A percentile compares a stretch with the other conserved stretches of the same genome.
These are phyloP conservation scores for Eleutherodactylus coqui DNA, from an alignment of 2,797 vertebrate genomes.

Conservation along the genomic window DNA sequence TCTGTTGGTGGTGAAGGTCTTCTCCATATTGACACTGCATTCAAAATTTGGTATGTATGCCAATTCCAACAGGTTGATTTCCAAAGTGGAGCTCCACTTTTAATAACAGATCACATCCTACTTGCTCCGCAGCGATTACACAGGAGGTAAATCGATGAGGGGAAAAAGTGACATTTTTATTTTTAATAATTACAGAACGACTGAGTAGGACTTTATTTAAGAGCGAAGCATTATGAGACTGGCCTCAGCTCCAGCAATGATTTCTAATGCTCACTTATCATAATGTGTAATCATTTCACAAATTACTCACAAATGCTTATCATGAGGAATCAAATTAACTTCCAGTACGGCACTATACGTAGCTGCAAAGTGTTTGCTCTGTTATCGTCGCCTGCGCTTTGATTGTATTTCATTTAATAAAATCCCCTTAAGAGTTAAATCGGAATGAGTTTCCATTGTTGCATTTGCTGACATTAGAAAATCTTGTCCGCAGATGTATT, in stretches of 20 bases:
- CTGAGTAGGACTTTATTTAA: slow-evolving; percentile 11
- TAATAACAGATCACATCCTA: not conserved
- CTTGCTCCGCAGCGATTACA: not conserved
- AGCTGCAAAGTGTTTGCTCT: not conserved
- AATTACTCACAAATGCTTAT: slow-evolving; percentile 50
- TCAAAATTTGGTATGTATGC: not conserved
- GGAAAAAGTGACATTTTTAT: slow-evolving; percentile 19
- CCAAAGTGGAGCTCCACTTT: not conserved
- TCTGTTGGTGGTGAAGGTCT: not conserved
- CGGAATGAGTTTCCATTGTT: not conserved
- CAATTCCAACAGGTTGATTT: not conserved
- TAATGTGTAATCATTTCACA: slow-evolving; percentile 53
- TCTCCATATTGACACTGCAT: not conserved
- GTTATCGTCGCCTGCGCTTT: not conserved
- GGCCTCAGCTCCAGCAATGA: slow-evolving; percentile 13
- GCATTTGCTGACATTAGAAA: not conserved
- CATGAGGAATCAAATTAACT: slow-evolving; percentile 41
- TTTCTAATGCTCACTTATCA: slow-evolving; percentile 57
- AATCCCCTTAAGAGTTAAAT: slow-evolving; percentile 10
- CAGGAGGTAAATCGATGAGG: not conserved
- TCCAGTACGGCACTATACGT: not conserved
- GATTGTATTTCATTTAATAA: not conserved
- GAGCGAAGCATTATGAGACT: slow-evolving; percentile 8
- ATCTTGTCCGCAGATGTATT: not conserved
- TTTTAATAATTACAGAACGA: slow-evolving; percentile 32